Evolutionary conservation across 2,797 vertebrate genomes (phyloP).

Genomic region (Takifugu rubripes): DNA sequence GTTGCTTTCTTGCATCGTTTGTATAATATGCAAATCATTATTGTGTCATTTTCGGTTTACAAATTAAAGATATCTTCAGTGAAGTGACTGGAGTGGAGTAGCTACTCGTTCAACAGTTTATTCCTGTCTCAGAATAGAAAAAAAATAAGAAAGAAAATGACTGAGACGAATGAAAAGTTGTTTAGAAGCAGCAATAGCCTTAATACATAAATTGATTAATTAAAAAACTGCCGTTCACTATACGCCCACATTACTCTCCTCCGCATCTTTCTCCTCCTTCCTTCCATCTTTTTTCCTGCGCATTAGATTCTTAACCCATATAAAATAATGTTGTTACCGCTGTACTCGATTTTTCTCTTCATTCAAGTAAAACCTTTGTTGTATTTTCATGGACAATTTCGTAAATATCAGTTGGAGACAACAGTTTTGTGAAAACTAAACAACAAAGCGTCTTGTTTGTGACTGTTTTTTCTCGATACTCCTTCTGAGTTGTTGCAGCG

Average conservation of each 20-base stretch:
- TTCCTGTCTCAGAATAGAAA: neutral
- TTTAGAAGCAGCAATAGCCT: neutral
- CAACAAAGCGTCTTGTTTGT: neutral
- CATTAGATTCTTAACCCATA: conserved; percentile 8
- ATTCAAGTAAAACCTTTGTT: too few relatives aligned
- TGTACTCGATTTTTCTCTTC: conserved; percentile 4
- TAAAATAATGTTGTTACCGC: conserved; percentile 29
- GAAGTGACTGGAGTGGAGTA: neutral
- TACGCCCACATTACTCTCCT: neutral
- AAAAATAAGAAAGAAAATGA: neutral
- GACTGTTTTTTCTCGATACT: neutral
- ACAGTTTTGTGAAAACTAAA: conserved; percentile 1
- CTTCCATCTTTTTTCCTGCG: neutral
- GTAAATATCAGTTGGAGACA: neutral
- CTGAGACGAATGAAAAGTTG: neutral
- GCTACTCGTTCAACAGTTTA: neutral
- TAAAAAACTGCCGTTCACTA: neutral
- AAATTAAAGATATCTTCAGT: neutral
- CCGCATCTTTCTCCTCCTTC: neutral
- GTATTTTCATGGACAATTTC: too few relatives aligned
- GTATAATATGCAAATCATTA: neutral
- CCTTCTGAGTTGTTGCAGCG: conserved; percentile 1
- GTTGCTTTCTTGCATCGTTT: neutral
- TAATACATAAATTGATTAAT: neutral
- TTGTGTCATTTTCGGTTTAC: neutral